These are phyloP conservation scores for Drosophila parabipectinata DNA, from an alignment of 1,140 invertebrate genomes.

Conservation along the genomic window DNA sequence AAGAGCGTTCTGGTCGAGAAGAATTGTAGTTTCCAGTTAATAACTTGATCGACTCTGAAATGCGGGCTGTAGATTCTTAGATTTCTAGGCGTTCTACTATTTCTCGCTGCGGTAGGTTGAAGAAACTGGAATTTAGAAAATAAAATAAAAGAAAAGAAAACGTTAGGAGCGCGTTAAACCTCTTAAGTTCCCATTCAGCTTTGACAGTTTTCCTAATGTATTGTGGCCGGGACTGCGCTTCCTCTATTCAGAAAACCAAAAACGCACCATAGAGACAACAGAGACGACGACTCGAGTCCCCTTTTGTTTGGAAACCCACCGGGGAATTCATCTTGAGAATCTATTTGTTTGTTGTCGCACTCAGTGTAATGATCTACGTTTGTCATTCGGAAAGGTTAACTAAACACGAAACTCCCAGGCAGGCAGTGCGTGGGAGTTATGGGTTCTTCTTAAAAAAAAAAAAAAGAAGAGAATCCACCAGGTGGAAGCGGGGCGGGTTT, in stretches of 20 bases:
- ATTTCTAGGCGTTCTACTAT: not conserved
- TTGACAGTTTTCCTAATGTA: constrained; percentile 80
- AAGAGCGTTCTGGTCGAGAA: not conserved
- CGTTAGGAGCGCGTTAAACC: constrained; percentile 74
- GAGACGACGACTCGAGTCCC: constrained; percentile 51
- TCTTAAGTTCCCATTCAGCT: constrained; percentile 82
- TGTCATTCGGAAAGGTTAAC: constrained; percentile 56
- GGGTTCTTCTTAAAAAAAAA: constrained; percentile 5
- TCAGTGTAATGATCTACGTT: constrained; percentile 62
- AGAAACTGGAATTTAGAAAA: constrained; percentile 42
- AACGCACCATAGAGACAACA: constrained; percentile 10
- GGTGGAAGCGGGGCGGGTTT: not conserved
- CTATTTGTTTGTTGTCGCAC: constrained; percentile 73
- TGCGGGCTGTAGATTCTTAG: constrained; percentile 42
- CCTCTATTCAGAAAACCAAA: constrained; percentile 49
- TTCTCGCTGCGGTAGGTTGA: constrained; percentile 64
- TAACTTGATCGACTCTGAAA: constrained; percentile 60
- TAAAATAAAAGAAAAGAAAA: constrained; percentile 41
- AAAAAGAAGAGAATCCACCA: not conserved
- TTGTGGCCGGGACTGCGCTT: constrained; percentile 58
- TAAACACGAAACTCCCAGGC: constrained; percentile 36
- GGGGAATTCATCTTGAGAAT: constrained; percentile 63
- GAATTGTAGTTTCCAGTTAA: constrained; percentile 51
- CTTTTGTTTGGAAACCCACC: constrained; percentile 52
- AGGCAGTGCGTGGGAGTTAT: constrained; percentile 64